Percentiles rank a stretch among this genome's conserved stretches.
phyloP scores from a whole-genome alignment of 2,113 vertebrate genomes.

The Archocentrus centrarchus region DNA sequence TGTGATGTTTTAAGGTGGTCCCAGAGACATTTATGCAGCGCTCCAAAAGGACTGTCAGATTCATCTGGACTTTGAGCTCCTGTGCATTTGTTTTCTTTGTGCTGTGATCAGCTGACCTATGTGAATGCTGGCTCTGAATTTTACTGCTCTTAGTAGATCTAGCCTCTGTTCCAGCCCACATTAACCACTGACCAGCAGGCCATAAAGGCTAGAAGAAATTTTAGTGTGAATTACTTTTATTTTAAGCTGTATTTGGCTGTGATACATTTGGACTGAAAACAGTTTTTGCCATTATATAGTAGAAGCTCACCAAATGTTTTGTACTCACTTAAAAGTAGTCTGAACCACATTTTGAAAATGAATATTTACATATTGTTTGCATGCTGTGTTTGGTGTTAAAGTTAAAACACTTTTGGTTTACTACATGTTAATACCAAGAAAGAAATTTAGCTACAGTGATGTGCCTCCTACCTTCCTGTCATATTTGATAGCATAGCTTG shows the following conservation, averaged over 20 bases:
- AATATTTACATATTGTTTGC: background rate
- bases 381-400: background rate
- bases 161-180: background rate
- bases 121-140: background rate
- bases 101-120: background rate
- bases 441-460: background rate
- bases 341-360: background rate
- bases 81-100: background rate
- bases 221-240: background rate
- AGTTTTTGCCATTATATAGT: background rate
- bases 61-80: too few species aligned
- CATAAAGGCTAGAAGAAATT: background rate
- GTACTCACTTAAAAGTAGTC: background rate
- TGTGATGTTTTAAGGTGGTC: background rate
- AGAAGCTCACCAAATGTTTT: background rate
- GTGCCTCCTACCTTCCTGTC: background rate
- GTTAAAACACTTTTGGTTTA: background rate
- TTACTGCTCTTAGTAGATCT: background rate
- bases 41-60: too few species aligned
- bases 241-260: background rate
- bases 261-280: background rate
- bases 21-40: too few species aligned
- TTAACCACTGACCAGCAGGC: background rate
- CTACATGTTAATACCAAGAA: constrained; percentile 20
- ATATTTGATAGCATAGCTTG: background rate